Evolutionary conservation across 1,140 invertebrate species (phyloP), one percentile per base, ranked within the genome.

Genomic region (Mactra quadrangularis): DNA sequence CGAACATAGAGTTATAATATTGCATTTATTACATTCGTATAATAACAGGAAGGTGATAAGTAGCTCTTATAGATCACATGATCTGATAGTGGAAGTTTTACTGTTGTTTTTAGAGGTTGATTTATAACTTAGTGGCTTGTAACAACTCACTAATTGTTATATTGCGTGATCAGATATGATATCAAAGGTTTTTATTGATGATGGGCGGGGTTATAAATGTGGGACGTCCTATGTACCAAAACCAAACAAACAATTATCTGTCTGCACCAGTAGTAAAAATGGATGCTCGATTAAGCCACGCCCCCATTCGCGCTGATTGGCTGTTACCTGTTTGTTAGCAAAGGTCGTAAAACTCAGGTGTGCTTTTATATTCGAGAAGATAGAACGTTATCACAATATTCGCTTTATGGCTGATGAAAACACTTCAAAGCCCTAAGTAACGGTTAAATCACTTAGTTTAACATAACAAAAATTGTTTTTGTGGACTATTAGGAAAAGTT

Each of bases 261-360:
- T 33, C 27, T 76, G 25, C 17, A 31, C 74, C 59, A 76, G n/a
- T 76, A 17, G 29, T 33, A 76, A 76, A 76, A 76, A 3, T 45
- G 31, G 31, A 41, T 22, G 17, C 11, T 22, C 19, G 27, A 29
- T 27, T 41, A 47, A 59, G 35, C 15, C 55, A 7, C 74, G 55
- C 55, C 57, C 17, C 22, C 35, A 4, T 59, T 3, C 27, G 2
- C 19, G n/a, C 55, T 31, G 38, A 76, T 76, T 76, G 74, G 74
- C 47, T 64, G 45, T 60, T 62, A 15, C 27, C 45, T 13, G 64
- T 47, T 47, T 31, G 45, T 41, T 47, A 45, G 55, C 25, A 76
- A 76, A 76, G 74, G 74, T 76, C 74, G 59, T 76, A 76, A 76
- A 76, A 76, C 45, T 60, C 57, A 68, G 59, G 74, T 50, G 55